Base-by-base conservation (phyloP, 2,888 invertebrate species). In the Drosophila hamatofila region DNA sequence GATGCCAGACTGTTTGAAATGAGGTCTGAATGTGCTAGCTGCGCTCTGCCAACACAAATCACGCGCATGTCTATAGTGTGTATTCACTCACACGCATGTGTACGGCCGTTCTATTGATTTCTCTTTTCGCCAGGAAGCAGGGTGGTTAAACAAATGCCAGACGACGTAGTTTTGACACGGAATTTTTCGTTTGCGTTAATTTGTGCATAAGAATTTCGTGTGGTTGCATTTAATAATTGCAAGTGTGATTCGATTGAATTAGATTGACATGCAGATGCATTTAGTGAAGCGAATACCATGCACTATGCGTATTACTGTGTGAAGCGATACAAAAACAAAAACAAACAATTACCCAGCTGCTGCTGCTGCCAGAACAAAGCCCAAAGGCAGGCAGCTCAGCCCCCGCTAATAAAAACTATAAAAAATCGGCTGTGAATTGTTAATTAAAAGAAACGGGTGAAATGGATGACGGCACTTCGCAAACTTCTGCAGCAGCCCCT, bases 401-500 rank as follows among this genome's bases (percentile, higher is more conserved):
- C 21, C 48, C 25, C 27, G 52, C 25, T 49, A 65, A 52, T 57
- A 35, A 58, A 66, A 52, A 51, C 25, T 18, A 67, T 21, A 37
- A n/a, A 63, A 58, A 46, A 48, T 35, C 12, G 64, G 57, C 57
- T 37, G 55, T 61, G 11, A 49, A 58, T 48, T 63, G 11, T 33
- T 1, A 44, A 42, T 52, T n/a, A 30, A 27, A 33, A n/a, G 30
- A 68, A 44, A 30, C 41, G 37, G 11, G 8, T 16, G 59, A 73
- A 62, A 92, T 93, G 93, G 93, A 93, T 76, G 92, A 93, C 87
- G 88, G 74, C 58, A 72, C 88, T 66, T 91, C 94, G 44, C 94
- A 94, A 81, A 93, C 93, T 89, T 93, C 93, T 75, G 93, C 94
- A 68, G 93, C 94, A 81, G 93, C 94, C 72, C 93, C 94, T 75